A percentile compares a stretch with the other conserved stretches of the same genome.
Evolutionary conservation across 2,888 invertebrate species (phyloP).

Genomic region (Cephus nigrinus): DNA sequence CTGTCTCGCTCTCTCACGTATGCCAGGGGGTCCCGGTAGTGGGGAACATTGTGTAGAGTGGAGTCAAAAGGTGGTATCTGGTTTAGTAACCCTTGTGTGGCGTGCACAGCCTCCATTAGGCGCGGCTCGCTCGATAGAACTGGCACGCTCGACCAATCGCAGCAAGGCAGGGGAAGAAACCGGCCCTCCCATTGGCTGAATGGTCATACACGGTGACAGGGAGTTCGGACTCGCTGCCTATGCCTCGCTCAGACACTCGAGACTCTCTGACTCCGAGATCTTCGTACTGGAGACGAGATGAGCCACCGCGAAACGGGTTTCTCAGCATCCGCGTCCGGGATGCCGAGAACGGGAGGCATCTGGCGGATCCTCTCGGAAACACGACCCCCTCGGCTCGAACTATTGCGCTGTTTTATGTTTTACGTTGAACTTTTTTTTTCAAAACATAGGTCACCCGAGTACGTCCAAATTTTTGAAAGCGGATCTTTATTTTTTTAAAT

Average conservation of each 20-base stretch:
- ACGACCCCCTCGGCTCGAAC: background rate
- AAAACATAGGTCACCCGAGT: no score
- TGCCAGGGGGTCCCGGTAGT: background rate
- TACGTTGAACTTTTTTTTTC: no score
- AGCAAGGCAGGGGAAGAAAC: slow-evolving; percentile 51
- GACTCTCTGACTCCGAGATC: background rate
- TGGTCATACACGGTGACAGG: slow-evolving; percentile 46
- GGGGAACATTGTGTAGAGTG: background rate
- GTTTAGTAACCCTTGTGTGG: slow-evolving; percentile 7
- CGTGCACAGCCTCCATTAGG: slow-evolving; percentile 44
- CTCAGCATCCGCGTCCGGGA: slow-evolving; percentile 33
- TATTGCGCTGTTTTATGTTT: background rate
- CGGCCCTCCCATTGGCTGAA: slow-evolving; percentile 57
- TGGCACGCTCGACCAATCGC: slow-evolving; percentile 56
- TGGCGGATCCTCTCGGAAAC: slow-evolving; percentile 34
- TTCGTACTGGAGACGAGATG: slow-evolving; percentile 18
- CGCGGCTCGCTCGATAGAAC: slow-evolving; percentile 65
- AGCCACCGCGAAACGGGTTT: slow-evolving; percentile 23
- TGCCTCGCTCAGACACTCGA: background rate
- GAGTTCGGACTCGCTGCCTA: slow-evolving; percentile 17
- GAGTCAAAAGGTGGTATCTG: background rate
- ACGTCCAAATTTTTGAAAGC: background rate
- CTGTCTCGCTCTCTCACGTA: background rate
- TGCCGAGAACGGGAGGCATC: slow-evolving; percentile 53
- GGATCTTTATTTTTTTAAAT: background rate